Evolutionary conservation across 2,888 invertebrate genomes (phyloP).

Genomic region (Drosophila hamatofila): DNA sequence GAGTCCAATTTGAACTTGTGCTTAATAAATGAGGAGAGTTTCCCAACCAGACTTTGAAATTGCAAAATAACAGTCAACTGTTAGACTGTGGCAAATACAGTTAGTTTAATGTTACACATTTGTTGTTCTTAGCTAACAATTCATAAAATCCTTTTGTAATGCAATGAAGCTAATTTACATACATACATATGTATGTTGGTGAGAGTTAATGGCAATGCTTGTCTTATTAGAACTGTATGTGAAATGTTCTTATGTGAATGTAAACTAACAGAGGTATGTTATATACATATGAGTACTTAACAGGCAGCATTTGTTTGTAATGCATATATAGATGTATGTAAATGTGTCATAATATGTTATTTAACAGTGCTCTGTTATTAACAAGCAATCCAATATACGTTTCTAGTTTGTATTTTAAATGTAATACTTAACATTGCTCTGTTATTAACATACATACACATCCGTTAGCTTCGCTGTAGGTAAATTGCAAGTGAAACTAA

Average conservation of each 20-base stretch:
- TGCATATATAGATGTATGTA: background rate
- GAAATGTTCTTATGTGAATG: background rate
- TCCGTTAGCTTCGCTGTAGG: slow-evolving; percentile 11
- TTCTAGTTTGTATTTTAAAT: too few species aligned
- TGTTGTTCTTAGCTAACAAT: background rate
- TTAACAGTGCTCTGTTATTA: background rate
- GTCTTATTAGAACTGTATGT: background rate
- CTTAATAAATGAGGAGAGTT: slow-evolving; percentile 16
- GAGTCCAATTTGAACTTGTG: slow-evolving; percentile 33
- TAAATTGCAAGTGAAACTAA: slow-evolving; percentile 42
- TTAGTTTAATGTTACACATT: slow-evolving; percentile 1
- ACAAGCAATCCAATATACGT: too few species aligned
- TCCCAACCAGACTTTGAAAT: slow-evolving; percentile 2
- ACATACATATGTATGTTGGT: background rate
- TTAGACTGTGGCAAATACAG: background rate
- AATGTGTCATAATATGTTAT: background rate
- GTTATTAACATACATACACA: slow-evolving; percentile 12
- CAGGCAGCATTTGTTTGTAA: background rate
- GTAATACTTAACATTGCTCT: background rate
- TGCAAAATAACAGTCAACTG: slow-evolving; percentile 17
- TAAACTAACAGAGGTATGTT: background rate
- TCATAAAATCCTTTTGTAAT: background rate
- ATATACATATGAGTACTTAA: background rate
- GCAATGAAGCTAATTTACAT: background rate
- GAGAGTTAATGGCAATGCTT: background rate